Conservation (phyloP, 1,140 invertebrate species). For the Paraescarpia echinospica region DNA sequence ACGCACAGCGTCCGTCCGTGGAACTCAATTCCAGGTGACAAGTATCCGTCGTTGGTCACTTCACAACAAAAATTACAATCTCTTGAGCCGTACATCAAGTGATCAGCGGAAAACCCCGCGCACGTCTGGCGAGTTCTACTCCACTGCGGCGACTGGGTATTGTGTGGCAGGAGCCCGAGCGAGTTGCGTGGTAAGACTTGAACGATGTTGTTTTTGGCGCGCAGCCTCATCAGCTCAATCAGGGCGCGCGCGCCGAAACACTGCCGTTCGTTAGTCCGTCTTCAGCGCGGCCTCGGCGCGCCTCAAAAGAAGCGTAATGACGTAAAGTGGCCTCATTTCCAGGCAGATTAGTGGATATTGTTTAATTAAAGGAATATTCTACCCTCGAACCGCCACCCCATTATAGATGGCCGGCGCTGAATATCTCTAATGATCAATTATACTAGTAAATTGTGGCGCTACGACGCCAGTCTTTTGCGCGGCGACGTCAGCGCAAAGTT, state of each 20-base stretch:
- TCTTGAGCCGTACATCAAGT: neutral
- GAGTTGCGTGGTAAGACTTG: neutral
- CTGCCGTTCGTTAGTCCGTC: neutral
- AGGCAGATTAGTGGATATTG: neutral
- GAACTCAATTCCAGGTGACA: neutral
- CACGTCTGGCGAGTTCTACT: neutral
- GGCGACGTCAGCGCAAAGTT: neutral
- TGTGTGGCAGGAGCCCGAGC: neutral
- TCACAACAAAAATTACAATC: neutral
- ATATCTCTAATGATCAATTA: neutral
- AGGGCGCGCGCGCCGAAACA: neutral
- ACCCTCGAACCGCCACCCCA: neutral
- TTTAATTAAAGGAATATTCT: conserved; percentile 7
- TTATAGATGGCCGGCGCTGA: neutral
- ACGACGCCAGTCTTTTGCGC: neutral
- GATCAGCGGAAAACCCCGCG: neutral
- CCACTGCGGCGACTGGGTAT: neutral
- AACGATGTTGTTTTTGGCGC: neutral
- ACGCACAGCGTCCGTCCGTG: neutral
- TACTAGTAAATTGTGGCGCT: neutral
- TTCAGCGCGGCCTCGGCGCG: neutral
- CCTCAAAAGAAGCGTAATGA: neutral
- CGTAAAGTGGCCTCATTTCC: neutral
- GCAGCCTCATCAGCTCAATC: neutral
- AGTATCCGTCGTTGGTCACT: neutral